Base-by-base conservation (phyloP, 2,888 invertebrate species). In the Troglohyphantes excavatus region DNA sequence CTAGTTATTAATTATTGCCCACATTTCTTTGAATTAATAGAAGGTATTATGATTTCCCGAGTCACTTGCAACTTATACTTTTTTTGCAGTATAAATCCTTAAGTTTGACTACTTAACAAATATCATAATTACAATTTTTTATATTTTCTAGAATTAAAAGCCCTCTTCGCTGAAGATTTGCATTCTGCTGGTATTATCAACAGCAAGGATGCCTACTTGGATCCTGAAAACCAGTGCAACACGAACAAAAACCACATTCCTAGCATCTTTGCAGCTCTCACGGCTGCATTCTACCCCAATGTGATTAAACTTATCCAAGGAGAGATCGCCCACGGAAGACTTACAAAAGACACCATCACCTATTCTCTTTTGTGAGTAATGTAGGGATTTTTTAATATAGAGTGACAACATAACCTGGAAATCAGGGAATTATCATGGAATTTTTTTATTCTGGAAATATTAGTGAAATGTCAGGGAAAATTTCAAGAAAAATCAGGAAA, bases 261-360 rank as follows among this genome's bases (percentile, higher is more conserved):
- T 9, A 72, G 53, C 19, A 82, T 91, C 26, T 72, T 91, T 21
- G 86, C 90, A 70, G 86, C 78, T 53, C 27, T 91, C 0, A 61
- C 86, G 9, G 75, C 78, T 17, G 90, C 85, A 6, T 86, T 91
- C 61, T 90, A 81, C 79, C 91, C 91, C n/a, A 91, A 91, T 86
- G 70, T 91, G 21, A 73, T 91, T 13, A 90, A 83, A 76, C 13
- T 91, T n/a, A 19, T 67, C 11, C 76, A 87, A 72, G 91, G 91
- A 53, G 83, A 88, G 23, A 68, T 88, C 21, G 6, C 27, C 19
- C 65, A 75, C 27, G 83, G 79, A 17, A 84, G 68, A 59, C 1
- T 91, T 2, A 79, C 84, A 7, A 83, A 75, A 75, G 75, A 88
- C 43, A 39, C 68, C 21, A 33, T 90, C n/a, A 29, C 59, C 67